phyloP scores from a whole-genome alignment of 2,113 vertebrate genomes.

The Anser cygnoides region DNA sequence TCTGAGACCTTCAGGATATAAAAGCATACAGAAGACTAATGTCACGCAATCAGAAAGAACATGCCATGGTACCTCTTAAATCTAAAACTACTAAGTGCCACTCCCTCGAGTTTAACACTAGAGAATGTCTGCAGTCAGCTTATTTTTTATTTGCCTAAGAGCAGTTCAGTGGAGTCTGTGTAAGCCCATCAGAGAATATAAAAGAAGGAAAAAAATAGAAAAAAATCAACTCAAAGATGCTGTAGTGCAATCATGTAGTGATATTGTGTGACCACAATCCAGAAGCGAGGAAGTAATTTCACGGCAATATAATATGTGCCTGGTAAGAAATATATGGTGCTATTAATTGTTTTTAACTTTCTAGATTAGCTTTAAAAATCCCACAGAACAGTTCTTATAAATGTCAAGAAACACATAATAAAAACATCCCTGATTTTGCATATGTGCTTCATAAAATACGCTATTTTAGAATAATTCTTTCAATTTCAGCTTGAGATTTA shows the following conservation, averaged over 20 bases:
- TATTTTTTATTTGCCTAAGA: background rate
- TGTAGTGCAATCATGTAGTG: background rate
- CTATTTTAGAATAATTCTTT: background rate
- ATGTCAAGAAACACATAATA: background rate
- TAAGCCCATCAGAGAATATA: background rate
- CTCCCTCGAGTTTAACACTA: accelerated
- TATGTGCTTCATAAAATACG: background rate
- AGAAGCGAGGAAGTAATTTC: background rate
- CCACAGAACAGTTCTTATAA: background rate
- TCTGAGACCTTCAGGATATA: background rate
- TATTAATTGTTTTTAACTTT: background rate
- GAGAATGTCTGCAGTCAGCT: background rate
- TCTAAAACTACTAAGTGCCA: background rate
- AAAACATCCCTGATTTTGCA: background rate
- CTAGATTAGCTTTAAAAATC: background rate
- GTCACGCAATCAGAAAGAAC: background rate
- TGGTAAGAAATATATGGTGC: background rate
- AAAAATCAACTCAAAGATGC: background rate
- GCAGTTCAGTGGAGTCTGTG: background rate
- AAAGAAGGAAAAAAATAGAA: background rate
- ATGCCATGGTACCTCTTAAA: background rate
- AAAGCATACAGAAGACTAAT: background rate
- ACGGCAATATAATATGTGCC: background rate
- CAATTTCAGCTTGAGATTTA: accelerated
- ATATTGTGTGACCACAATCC: background rate